Evolutionary conservation across 2,113 vertebrate genomes (phyloP).

Genomic region (Centropristis striata): DNA sequence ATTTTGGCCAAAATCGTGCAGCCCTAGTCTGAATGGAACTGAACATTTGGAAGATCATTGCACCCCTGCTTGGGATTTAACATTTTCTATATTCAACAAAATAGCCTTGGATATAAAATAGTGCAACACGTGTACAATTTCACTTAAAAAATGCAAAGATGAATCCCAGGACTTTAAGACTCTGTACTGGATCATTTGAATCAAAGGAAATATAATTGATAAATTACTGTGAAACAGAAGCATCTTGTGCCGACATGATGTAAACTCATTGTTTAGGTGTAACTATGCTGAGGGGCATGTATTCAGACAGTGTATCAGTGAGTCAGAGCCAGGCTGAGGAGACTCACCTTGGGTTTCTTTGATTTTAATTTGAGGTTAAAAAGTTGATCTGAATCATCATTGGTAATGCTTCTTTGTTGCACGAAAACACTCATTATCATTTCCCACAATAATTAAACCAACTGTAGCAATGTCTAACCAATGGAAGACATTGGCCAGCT

Average conservation of each 20-base stretch:
- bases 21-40: no score
- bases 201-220: neutral
- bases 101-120: no score
- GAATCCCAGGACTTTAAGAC: neutral
- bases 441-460: neutral
- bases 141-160: neutral
- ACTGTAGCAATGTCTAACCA: neutral
- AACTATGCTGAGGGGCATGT: neutral
- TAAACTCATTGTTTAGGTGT: slow-evolving; percentile 11
- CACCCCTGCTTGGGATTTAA: no score
- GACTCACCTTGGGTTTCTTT: neutral
- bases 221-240: neutral
- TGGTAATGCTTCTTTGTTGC: neutral
- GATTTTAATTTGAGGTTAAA: slow-evolving; percentile 9
- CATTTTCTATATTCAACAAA: no score
- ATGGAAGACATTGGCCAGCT: neutral
- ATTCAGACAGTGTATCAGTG: slow-evolving; percentile 15
- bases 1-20: no score
- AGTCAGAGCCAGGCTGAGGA: slow-evolving; percentile 12
- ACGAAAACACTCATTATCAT: neutral
- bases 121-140: neutral
- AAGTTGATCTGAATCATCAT: slow-evolving; percentile 10
- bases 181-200: neutral
- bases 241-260: neutral
- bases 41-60: no score